Conservation (phyloP, 2,113 vertebrate genomes). For the Anseranas semipalmata region DNA sequence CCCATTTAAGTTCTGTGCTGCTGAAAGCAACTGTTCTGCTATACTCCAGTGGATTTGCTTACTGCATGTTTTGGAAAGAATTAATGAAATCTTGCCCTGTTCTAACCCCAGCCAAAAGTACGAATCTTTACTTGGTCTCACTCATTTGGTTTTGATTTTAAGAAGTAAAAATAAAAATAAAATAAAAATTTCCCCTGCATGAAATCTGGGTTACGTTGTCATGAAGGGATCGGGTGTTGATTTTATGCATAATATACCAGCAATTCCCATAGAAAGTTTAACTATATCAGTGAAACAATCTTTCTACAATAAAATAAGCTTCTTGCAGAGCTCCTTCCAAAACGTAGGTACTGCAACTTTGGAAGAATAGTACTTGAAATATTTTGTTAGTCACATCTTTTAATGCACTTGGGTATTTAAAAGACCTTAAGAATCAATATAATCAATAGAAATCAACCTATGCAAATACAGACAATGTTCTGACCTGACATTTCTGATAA, state of each 20-base stretch:
- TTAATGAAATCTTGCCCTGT: not conserved
- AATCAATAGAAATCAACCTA: not conserved
- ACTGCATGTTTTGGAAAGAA: slow-evolving; percentile 24
- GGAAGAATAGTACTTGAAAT: not conserved
- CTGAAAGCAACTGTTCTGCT: not conserved
- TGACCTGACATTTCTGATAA: not conserved
- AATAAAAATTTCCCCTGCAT: not conserved
- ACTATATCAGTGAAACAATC: not conserved
- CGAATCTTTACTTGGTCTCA: not conserved
- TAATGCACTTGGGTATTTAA: not conserved
- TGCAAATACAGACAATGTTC: not conserved
- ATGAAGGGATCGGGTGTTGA: not conserved
- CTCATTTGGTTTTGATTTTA: not conserved
- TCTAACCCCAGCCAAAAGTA: not conserved
- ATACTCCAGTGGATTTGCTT: not conserved
- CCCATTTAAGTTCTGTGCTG: not conserved
- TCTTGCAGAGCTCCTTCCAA: not conserved
- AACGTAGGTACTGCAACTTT: accelerated
- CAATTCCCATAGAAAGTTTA: not conserved
- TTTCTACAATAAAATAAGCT: not conserved
- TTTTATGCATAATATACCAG: not conserved
- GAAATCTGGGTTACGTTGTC: not conserved
- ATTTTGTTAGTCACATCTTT: not conserved
- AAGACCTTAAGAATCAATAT: not conserved
- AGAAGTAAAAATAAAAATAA: not conserved